Conservation (phyloP, 1,140 invertebrate species). For the Penaeus vannamei region DNA sequence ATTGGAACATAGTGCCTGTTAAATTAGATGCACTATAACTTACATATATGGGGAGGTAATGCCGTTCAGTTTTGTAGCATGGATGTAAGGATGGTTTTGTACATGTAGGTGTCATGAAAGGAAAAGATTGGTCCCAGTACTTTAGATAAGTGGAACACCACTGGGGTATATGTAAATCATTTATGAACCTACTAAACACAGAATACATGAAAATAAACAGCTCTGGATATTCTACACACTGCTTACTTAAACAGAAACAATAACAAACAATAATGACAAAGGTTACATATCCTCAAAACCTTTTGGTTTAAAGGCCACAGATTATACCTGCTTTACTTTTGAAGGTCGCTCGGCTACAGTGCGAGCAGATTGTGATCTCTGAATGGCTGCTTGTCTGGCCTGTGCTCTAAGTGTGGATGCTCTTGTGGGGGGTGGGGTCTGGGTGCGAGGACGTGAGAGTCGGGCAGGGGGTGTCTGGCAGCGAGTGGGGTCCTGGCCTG, state of each 20-base stretch:
- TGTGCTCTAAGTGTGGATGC: conserved; percentile 63
- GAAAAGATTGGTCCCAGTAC: too few species aligned
- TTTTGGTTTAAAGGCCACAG: too few species aligned
- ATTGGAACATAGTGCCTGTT: background rate
- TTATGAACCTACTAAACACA: too few species aligned
- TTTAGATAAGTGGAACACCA: too few species aligned
- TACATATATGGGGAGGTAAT: conserved; percentile 11
- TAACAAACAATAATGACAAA: background rate
- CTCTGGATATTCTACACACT: too few species aligned
- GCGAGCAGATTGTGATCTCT: conserved; percentile 63
- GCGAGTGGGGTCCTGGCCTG: conserved; percentile 31
- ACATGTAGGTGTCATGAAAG: conserved; percentile 14
- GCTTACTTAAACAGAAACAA: too few species aligned
- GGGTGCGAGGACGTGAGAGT: conserved; percentile 45
- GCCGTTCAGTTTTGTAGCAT: background rate
- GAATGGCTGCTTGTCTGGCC: conserved; percentile 60
- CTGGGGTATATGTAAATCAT: too few species aligned
- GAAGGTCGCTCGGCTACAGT: conserved; percentile 55
- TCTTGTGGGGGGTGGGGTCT: conserved; percentile 63
- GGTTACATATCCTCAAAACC: background rate
- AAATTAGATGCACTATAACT: conserved; percentile 12
- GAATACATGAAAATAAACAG: too few species aligned
- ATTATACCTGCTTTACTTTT: conserved; percentile 32
- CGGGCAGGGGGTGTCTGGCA: conserved; percentile 55
- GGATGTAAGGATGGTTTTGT: conserved; percentile 11